Evolutionary conservation across 2,113 vertebrate species (phyloP).

Genomic region (Garra rufa): DNA sequence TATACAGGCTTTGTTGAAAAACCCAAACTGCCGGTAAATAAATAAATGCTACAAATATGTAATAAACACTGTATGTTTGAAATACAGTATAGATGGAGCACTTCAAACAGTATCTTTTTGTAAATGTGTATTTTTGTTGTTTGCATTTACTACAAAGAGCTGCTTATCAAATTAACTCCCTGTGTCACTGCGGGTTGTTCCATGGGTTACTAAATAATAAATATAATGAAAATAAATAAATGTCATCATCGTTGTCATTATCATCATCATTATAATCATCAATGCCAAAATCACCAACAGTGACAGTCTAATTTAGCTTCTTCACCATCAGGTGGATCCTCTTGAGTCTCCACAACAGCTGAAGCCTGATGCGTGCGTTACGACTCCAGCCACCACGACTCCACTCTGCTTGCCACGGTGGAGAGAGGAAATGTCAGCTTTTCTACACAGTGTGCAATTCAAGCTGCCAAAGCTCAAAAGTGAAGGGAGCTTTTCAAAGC

Average conservation of each 20-base stretch:
- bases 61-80: too few species aligned
- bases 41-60: too few species aligned
- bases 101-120: too few species aligned
- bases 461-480: conserved; percentile 69
- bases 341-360: conserved; percentile 11
- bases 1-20: too few species aligned
- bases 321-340: conserved; percentile 20
- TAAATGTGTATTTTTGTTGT: background rate
- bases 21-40: too few species aligned
- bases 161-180: background rate
- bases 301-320: conserved; percentile 24
- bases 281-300: conserved; percentile 10
- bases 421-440: conserved; percentile 68
- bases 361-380: background rate
- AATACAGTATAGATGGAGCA: too few species aligned
- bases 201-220: conserved; percentile 12
- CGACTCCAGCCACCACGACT: background rate
- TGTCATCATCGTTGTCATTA: conserved; percentile 4
- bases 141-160: background rate
- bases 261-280: conserved; percentile 33
- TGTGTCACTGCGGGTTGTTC: background rate
- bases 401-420: background rate
- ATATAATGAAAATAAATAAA: conserved; percentile 10
- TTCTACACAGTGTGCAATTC: conserved; percentile 58
- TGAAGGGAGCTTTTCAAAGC: conserved; percentile 75